Percentiles rank a stretch among this genome's conserved stretches.
These are phyloP conservation scores for Hydrolagus colliei DNA, from an alignment of 2,797 vertebrate genomes.

Conservation along the genomic window DNA sequence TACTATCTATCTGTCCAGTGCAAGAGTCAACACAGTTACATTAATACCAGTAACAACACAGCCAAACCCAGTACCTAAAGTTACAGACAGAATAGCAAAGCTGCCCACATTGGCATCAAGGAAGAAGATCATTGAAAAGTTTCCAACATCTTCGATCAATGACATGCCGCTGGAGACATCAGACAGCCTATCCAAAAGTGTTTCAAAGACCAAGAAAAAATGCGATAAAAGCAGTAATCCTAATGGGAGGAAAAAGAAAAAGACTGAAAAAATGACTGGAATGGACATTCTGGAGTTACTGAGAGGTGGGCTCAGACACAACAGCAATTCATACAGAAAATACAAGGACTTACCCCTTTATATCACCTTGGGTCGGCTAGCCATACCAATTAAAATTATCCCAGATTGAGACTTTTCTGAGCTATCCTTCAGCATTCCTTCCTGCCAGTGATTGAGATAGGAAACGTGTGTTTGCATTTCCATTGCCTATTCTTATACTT, in stretches of 20 bases:
- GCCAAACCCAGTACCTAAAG: neutral
- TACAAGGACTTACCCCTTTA: conserved; percentile 50
- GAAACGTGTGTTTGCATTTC: neutral
- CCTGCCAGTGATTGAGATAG: neutral
- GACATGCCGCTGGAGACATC: conserved; percentile 50
- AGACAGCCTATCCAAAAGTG: conserved; percentile 52
- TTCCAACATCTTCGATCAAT: neutral
- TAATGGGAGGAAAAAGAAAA: conserved; percentile 26
- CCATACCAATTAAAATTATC: conserved; percentile 62
- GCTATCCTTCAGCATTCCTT: neutral
- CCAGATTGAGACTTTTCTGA: conserved; percentile 47
- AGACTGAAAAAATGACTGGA: conserved; percentile 37
- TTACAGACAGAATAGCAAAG: neutral
- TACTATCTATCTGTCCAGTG: neutral
- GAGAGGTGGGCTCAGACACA: conserved; percentile 37
- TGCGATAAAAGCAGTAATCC: neutral
- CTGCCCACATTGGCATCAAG: no score
- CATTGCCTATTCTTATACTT: neutral
- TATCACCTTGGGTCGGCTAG: conserved; percentile 61
- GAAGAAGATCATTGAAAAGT: neutral
- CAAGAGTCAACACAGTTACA: neutral
- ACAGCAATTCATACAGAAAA: conserved; percentile 35
- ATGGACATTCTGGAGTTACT: conserved; percentile 52
- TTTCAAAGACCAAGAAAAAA: conserved; percentile 33
- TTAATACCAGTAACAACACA: neutral